A percentile compares a stretch with the other conserved stretches of the same genome.
These are phyloP conservation scores for Phenganax subtilis DNA, from an alignment of 92 coral and sea anemone species.

Conservation along the genomic window DNA sequence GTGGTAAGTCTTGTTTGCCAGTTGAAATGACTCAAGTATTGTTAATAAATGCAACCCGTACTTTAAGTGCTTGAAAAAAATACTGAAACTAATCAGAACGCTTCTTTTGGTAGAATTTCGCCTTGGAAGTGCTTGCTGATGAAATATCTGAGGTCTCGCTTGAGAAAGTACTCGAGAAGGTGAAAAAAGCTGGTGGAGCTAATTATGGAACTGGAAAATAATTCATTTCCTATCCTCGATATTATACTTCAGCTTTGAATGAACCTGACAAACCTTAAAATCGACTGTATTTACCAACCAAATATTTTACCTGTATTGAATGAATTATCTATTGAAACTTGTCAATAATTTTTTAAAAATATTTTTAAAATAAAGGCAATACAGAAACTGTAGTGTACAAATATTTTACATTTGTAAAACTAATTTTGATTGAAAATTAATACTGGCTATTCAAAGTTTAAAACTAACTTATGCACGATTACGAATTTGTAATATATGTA, in stretches of 20 bases:
- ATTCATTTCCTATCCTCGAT: neutral
- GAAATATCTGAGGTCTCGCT: slow-evolving; percentile 56
- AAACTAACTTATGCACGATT: no score
- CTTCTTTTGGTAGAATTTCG: slow-evolving; percentile 59
- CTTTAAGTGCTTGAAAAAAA: neutral
- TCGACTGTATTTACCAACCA: neutral
- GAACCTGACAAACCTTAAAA: slow-evolving; percentile 2
- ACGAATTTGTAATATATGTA: no score
- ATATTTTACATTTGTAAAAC: neutral
- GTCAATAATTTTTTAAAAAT: neutral
- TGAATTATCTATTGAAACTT: neutral
- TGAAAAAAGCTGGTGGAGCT: slow-evolving; percentile 87
- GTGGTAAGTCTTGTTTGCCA: no score
- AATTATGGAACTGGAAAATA: slow-evolving; percentile 77
- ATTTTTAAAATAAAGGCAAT: neutral
- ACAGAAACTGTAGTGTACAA: neutral
- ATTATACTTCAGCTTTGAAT: neutral
- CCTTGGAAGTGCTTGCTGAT: slow-evolving; percentile 68
- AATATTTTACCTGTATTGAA: slow-evolving; percentile 22
- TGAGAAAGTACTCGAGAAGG: slow-evolving; percentile 51
- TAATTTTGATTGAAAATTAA: neutral
- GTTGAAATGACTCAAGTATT: no score
- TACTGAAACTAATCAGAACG: neutral
- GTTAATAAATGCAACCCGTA: neutral
- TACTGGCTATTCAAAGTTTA: neutral